These are phyloP conservation scores for Gonatopus flavifemur DNA, from an alignment of 1,140 invertebrate genomes.

Conservation along the genomic window DNA sequence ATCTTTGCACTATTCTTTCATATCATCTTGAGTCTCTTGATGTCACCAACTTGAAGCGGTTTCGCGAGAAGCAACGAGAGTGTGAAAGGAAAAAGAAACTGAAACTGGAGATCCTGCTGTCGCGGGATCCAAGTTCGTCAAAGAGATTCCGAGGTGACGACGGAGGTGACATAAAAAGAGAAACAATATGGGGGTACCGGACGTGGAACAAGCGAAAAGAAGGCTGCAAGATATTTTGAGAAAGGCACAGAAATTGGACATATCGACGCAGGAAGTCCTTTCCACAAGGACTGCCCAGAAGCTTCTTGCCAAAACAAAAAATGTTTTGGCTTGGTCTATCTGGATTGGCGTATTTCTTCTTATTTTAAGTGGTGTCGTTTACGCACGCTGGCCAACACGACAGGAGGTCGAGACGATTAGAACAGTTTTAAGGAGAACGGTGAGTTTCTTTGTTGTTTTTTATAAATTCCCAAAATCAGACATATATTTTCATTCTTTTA, in stretches of 20 bases:
- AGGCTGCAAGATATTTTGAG: conserved; percentile 41
- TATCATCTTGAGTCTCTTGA: no score
- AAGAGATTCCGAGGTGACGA: neutral
- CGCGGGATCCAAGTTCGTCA: neutral
- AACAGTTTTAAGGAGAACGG: conserved; percentile 46
- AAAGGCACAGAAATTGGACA: conserved; percentile 41
- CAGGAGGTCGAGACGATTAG: conserved; percentile 45
- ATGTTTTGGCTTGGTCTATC: conserved; percentile 35
- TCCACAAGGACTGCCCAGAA: conserved; percentile 41
- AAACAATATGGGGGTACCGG: conserved; percentile 34
- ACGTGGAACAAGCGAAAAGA: conserved; percentile 42
- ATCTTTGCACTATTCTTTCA: no score
- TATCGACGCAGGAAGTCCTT: conserved; percentile 39
- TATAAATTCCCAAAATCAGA: neutral
- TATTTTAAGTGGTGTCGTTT: conserved; percentile 39
- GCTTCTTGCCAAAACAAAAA: conserved; percentile 40
- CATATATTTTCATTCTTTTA: neutral
- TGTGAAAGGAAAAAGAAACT: no score
- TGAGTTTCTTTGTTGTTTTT: conserved; percentile 26
- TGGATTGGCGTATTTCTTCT: conserved; percentile 39
- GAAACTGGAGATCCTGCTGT: conserved; percentile 1
- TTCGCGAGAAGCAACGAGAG: no score
- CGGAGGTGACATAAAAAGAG: conserved; percentile 7
- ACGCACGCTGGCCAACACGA: conserved; percentile 39
- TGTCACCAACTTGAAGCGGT: conserved; percentile 10